Evolutionary conservation across 2,888 invertebrate genomes (phyloP).

Genomic region (Clusia tigrina): DNA sequence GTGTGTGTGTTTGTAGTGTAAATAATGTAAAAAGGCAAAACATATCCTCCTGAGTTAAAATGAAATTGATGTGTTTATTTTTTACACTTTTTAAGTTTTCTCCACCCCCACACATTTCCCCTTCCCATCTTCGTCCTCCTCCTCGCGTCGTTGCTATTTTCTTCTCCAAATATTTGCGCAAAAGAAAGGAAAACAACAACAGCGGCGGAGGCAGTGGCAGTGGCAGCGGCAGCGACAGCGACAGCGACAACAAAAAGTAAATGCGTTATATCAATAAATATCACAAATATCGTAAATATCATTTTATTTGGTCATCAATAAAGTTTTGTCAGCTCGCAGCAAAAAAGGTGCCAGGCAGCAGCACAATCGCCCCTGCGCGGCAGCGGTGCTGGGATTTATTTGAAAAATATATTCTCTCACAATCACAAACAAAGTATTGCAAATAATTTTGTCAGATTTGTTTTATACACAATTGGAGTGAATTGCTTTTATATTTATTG

Average conservation of each 20-base stretch:
- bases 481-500: no score
- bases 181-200: not conserved
- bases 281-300: constrained; percentile 1
- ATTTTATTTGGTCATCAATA: constrained; percentile 4
- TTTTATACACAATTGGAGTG: no score
- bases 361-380: not conserved
- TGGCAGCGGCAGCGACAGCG: no score
- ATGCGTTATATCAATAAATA: constrained; percentile 6
- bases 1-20: not conserved
- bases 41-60: constrained; percentile 9
- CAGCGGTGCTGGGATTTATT: not conserved
- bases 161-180: no score
- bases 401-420: no score
- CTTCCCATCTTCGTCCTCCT: not conserved
- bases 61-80: constrained; percentile 31
- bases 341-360: not conserved
- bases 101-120: not conserved
- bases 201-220: not conserved
- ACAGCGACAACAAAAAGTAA: not conserved
- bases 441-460: no score
- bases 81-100: constrained; percentile 23
- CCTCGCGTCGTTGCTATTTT: not conserved
- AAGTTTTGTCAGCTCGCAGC: not conserved
- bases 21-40: not conserved
- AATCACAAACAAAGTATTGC: no score